Conservation (phyloP, 2,888 invertebrate species). For the Phaonia tiefii region DNA sequence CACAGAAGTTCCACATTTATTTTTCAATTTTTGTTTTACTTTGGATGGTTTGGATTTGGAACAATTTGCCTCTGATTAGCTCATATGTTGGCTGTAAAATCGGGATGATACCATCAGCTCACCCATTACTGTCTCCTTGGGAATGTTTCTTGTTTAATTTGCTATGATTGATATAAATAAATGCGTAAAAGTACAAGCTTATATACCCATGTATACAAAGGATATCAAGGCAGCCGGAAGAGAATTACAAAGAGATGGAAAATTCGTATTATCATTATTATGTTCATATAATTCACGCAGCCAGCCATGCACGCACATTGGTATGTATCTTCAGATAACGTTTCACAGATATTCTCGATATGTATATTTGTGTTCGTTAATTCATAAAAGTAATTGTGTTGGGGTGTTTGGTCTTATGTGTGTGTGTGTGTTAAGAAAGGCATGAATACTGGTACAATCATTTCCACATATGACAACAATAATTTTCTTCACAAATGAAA, state of each 20-base stretch:
- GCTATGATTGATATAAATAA: neutral
- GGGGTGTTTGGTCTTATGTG: no score
- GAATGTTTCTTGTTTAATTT: constrained; percentile 2
- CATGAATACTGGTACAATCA: neutral
- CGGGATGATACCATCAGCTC: neutral
- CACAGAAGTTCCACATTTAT: no score
- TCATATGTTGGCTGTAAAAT: no score
- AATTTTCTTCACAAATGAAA: no score
- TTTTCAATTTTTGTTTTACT: no score
- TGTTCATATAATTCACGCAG: constrained; percentile 17
- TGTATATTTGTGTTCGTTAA: no score
- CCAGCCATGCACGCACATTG: neutral
- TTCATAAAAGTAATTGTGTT: no score
- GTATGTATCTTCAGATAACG: neutral
- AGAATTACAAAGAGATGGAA: neutral
- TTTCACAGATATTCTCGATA: constrained; percentile 47
- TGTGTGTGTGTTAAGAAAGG: neutral
- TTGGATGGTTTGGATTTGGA: no score
- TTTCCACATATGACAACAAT: neutral
- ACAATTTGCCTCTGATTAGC: no score
- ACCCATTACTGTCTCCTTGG: neutral
- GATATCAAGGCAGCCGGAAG: neutral
- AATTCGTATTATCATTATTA: constrained; percentile 5
- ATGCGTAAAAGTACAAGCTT: neutral
- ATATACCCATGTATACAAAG: neutral